phyloP scores from a whole-genome alignment of 2,888 invertebrate species.

The Pammene aurita region DNA sequence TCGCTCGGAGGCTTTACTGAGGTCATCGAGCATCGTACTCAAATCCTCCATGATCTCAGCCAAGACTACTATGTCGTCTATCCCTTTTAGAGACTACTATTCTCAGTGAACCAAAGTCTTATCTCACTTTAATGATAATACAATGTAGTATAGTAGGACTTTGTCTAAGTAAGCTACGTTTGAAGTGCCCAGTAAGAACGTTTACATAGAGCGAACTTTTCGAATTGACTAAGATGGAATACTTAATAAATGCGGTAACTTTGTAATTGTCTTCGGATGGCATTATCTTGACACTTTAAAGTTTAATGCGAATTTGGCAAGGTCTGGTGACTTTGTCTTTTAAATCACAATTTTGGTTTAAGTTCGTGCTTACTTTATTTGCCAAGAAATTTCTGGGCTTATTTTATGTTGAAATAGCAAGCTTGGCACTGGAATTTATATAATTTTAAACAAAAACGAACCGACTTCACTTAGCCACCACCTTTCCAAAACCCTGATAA shows the following conservation, averaged over 20 bases:
- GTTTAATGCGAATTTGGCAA: conserved; percentile 24
- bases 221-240: conserved; percentile 30
- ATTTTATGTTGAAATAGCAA: neutral
- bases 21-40: too few relatives aligned
- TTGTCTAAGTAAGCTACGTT: neutral
- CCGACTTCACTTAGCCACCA: too few relatives aligned
- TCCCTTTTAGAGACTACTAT: conserved; percentile 8
- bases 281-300: conserved; percentile 27
- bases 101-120: neutral
- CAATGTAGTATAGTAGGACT: neutral
- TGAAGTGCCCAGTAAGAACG: conserved; percentile 9
- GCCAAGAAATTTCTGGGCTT: neutral
- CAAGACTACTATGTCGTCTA: too few relatives aligned
- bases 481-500: too few relatives aligned
- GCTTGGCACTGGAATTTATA: neutral
- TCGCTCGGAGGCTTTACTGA: too few relatives aligned
- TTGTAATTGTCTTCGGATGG: conserved; percentile 17
- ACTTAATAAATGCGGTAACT: conserved; percentile 24
- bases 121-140: neutral
- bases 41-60: too few relatives aligned
- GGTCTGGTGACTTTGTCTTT: conserved; percentile 8
- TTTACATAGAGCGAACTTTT: conserved; percentile 17
- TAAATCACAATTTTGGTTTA: neutral
- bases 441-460: too few relatives aligned
- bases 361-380: neutral